Percentiles rank a stretch among this genome's conserved stretches.
Evolutionary conservation across 2,113 vertebrate genomes (phyloP).

Genomic region (Hyaena hyaena): DNA sequence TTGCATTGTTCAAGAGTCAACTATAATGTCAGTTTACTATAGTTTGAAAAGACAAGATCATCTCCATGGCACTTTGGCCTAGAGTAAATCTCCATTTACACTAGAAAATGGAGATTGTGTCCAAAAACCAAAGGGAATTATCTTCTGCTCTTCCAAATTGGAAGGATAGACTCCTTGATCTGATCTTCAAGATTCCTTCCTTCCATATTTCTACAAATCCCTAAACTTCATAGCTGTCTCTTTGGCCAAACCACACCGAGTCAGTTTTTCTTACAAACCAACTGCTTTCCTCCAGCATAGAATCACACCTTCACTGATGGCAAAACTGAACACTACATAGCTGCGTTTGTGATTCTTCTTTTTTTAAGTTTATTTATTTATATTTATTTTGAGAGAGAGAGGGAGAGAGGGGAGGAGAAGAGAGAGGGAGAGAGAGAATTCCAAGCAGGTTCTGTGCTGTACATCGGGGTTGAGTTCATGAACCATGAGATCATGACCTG

Average conservation of each 20-base stretch:
- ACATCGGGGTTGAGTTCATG: too few relatives aligned
- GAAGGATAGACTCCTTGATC: neutral
- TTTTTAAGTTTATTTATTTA: too few relatives aligned
- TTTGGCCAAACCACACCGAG: neutral
- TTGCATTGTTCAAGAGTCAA: neutral
- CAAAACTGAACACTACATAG: neutral
- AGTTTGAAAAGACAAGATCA: neutral
- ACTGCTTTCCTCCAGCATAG: neutral
- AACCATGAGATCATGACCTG: too few relatives aligned
- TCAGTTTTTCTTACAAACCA: neutral
- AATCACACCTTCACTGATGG: neutral
- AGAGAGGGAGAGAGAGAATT: too few relatives aligned
- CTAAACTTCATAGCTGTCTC: neutral
- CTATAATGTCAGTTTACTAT: neutral
- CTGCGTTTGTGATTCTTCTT: neutral
- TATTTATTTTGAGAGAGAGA: too few relatives aligned
- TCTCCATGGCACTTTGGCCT: neutral
- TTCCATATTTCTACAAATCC: neutral
- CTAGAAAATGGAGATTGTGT: neutral
- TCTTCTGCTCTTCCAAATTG: neutral
- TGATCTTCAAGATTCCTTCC: neutral
- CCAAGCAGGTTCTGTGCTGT: too few relatives aligned
- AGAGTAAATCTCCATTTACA: too few relatives aligned
- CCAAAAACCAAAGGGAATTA: neutral
- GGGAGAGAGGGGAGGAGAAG: too few relatives aligned